Evolutionary conservation across 2,113 vertebrate species (phyloP), one percentile per base, ranked within the genome.

Genomic region (Ptychochromis oligacanthus): DNA sequence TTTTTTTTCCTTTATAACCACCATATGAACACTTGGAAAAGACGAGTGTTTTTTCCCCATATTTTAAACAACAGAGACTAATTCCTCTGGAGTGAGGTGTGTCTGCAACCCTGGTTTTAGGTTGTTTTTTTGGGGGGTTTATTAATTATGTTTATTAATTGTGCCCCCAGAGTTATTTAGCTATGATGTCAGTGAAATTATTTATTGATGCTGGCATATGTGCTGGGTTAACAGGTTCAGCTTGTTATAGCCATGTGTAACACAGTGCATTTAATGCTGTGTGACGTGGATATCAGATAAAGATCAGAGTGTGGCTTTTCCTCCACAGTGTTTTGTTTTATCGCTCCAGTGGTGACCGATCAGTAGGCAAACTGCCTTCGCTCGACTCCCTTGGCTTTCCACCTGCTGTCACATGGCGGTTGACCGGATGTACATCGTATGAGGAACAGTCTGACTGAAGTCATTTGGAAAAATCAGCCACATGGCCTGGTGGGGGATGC

Each of bases 161-260:
- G 79, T 86, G 74, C 81, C 91, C 70, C 57, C 72, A 67, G 75
- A 75, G 82, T 88, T 80, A 52, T 67, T 70, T 52, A 75, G 75
- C 34, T 72, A 26, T 70, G 18, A 58, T 81, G 90, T 88, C 83
- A 77, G 58, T 57, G 31, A 77, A 59, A 60, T 87, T 84, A 88
- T 89, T 91, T 87, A 88, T 85, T 72, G 79, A 81, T 65, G 82
- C 79, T 92, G 92, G 89, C 88, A 55, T 76, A 11, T 79, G 86
- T 26, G 79, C 87, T 79, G 60, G 93, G 91, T 92, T 92, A 95
- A 94, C 94, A 92, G 93, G 94, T 94, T 95, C 89, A 86, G 87
- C 95, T 93, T 91, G 94, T 93, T 94, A 80, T 77, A 79, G 82
- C 80, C 59, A 49, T 82, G 82, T 84, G 88, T 76, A 84, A 77